These are phyloP conservation scores for Portunus trituberculatus DNA, from an alignment of 1,140 invertebrate genomes.

Conservation along the genomic window DNA sequence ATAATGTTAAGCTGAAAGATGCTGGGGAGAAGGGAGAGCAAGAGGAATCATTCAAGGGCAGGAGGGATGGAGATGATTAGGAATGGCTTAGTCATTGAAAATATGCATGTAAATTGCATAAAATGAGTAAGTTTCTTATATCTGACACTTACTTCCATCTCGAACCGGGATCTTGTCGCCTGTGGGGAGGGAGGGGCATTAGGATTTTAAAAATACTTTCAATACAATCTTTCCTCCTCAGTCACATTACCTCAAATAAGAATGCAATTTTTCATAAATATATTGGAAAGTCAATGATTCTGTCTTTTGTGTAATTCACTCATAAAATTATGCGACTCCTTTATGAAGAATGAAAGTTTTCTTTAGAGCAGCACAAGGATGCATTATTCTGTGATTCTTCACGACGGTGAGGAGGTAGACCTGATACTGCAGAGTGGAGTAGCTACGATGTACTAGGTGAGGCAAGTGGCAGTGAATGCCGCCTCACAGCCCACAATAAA, in stretches of 20 bases:
- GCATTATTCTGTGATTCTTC: slow-evolving; percentile 54
- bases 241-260: slow-evolving; percentile 51
- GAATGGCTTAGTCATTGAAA: not conserved
- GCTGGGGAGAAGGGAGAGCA: not conserved
- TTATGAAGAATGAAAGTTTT: slow-evolving; percentile 24
- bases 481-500: slow-evolving; percentile 41
- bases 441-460: slow-evolving; percentile 53
- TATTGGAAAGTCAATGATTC: slow-evolving; percentile 12
- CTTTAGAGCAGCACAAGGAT: slow-evolving; percentile 53
- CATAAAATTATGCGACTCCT: not conserved
- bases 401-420: slow-evolving; percentile 26
- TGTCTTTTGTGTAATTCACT: slow-evolving; percentile 29
- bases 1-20: not conserved
- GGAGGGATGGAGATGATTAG: not conserved
- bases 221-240: slow-evolving; percentile 57
- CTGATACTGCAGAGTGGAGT: slow-evolving; percentile 60
- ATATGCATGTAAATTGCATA: slow-evolving; percentile 22
- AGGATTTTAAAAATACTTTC: slow-evolving; percentile 51
- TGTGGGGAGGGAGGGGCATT: slow-evolving; percentile 73
- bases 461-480: slow-evolving; percentile 48
- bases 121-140: not conserved
- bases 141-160: slow-evolving; percentile 72
- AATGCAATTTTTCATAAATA: slow-evolving; percentile 3
- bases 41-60: not conserved
- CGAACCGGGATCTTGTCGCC: slow-evolving; percentile 71